Conservation (phyloP, 1,140 invertebrate species). For the Ips nitidus region DNA sequence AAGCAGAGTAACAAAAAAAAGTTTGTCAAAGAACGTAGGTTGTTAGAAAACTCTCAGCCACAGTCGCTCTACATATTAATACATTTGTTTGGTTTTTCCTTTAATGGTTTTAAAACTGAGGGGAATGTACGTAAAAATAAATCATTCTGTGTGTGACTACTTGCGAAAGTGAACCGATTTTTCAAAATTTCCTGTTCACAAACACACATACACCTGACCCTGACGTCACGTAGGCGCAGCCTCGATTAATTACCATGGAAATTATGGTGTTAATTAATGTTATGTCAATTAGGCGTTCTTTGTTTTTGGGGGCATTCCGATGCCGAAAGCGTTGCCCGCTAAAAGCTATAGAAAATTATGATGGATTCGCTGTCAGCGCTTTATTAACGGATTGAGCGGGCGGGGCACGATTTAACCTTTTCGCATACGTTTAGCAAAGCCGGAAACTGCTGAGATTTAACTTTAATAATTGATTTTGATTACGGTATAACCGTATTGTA, state of each 20-base stretch:
- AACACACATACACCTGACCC: neutral
- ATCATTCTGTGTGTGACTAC: too few species aligned
- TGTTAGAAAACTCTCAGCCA: too few species aligned
- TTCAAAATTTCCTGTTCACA: too few species aligned
- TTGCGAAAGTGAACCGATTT: too few species aligned
- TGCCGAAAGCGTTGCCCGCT: slow-evolving; percentile 28
- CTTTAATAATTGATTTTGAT: neutral
- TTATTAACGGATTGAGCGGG: slow-evolving; percentile 34
- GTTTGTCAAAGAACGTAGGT: too few species aligned
- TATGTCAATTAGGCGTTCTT: slow-evolving; percentile 35
- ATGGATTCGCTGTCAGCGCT: slow-evolving; percentile 35
- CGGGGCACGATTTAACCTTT: slow-evolving; percentile 30
- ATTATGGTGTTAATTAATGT: slow-evolving; percentile 34
- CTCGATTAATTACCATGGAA: slow-evolving; percentile 26
- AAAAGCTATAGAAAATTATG: slow-evolving; percentile 36
- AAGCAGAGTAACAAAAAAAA: too few species aligned
- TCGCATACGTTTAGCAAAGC: slow-evolving; percentile 14
- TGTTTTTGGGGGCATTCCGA: slow-evolving; percentile 29
- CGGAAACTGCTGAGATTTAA: neutral
- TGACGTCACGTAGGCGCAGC: slow-evolving; percentile 13
- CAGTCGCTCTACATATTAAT: too few species aligned
- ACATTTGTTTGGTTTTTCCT: too few species aligned
- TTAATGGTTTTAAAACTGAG: too few species aligned
- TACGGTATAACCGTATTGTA: too few species aligned
- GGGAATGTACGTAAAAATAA: too few species aligned